phyloP scores from a whole-genome alignment of 1,140 invertebrate species.

The Sitophilus oryzae region DNA sequence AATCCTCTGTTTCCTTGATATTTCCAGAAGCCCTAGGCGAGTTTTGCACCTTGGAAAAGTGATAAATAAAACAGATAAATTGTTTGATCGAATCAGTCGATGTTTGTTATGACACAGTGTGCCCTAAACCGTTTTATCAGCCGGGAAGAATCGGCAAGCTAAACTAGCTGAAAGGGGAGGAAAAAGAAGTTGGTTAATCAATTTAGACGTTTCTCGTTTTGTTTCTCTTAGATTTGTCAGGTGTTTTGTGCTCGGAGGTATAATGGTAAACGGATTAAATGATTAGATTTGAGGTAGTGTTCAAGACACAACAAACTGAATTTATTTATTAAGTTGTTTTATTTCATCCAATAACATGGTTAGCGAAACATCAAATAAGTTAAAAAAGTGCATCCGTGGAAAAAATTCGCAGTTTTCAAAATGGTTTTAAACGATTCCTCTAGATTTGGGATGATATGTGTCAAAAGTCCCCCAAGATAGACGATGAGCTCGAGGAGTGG shows the following conservation, averaged over 20 bases:
- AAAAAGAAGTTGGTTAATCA: conserved; percentile 1
- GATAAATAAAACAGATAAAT: conserved; percentile 1
- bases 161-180: neutral
- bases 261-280: too few relatives aligned
- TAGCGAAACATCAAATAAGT: too few relatives aligned
- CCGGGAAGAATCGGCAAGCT: neutral
- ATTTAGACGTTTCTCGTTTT: neutral
- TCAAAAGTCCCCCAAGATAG: too few relatives aligned
- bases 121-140: neutral
- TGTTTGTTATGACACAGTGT: neutral
- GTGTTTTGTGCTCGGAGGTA: neutral
- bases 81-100: neutral
- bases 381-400: too few relatives aligned
- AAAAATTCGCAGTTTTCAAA: too few relatives aligned
- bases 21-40: neutral
- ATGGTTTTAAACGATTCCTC: too few relatives aligned
- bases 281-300: too few relatives aligned
- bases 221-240: neutral
- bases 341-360: too few relatives aligned
- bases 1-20: neutral
- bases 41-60: neutral
- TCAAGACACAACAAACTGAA: too few relatives aligned
- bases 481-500: too few relatives aligned
- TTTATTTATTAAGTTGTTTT: too few relatives aligned
- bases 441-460: too few relatives aligned